Percentiles rank a stretch among this genome's conserved stretches.
phyloP scores from a whole-genome alignment of 2,797 vertebrate species.

The Caiman crocodilus region DNA sequence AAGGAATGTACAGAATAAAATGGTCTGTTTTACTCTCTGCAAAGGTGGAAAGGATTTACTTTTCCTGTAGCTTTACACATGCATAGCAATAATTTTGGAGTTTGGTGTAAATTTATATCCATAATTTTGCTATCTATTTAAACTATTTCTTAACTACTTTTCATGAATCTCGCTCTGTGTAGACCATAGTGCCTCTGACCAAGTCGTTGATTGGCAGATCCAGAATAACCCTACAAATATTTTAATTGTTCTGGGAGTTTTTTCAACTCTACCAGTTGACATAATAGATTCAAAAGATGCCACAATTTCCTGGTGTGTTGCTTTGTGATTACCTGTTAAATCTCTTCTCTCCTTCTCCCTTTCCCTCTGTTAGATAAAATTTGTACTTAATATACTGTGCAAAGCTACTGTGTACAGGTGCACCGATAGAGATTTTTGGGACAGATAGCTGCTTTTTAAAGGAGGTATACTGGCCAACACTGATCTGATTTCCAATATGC shows the following conservation, averaged over 20 bases:
- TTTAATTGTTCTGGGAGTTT: background rate
- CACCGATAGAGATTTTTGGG: too few relatives aligned
- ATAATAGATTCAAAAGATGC: background rate
- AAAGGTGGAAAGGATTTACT: background rate
- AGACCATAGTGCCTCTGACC: too few relatives aligned
- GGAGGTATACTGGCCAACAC: too few relatives aligned
- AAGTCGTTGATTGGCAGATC: too few relatives aligned
- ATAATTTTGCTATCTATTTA: background rate
- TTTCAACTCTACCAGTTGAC: too few relatives aligned
- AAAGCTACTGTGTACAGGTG: background rate
- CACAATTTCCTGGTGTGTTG: background rate
- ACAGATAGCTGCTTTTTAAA: too few relatives aligned
- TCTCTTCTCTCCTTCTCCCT: background rate
- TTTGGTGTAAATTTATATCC: background rate
- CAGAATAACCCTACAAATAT: background rate
- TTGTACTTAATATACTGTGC: background rate
- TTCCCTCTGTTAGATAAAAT: background rate
- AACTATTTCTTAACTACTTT: background rate
- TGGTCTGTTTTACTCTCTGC: background rate
- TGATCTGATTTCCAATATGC: too few relatives aligned
- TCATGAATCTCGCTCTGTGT: background rate
- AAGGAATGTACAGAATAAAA: background rate
- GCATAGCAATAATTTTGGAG: fast-evolving
- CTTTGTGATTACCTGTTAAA: background rate
- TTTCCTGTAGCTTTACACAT: background rate